phyloP scores from a whole-genome alignment of 2,888 invertebrate genomes.

The Leptopilina syphax region DNA sequence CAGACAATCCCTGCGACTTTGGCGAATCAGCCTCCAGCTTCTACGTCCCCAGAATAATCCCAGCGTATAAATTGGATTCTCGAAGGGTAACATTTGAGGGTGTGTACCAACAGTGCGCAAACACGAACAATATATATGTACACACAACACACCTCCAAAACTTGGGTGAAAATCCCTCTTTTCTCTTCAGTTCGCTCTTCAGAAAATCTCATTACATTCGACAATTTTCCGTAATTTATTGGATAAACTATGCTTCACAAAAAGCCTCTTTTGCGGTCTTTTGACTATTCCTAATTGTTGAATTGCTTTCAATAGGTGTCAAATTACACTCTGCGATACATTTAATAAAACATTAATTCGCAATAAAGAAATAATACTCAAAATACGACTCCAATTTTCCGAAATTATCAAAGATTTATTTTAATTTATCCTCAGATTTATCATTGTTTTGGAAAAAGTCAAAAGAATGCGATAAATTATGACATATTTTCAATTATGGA shows the following conservation, averaged over 20 bases:
- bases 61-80: slow-evolving; percentile 31
- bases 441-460: not conserved
- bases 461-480: not conserved
- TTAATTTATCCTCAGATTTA: not conserved
- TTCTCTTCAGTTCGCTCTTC: not conserved
- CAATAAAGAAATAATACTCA: no score
- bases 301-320: not conserved
- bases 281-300: not conserved
- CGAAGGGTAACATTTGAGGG: slow-evolving; percentile 1
- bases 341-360: no score
- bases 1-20: slow-evolving; percentile 39
- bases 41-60: slow-evolving; percentile 36
- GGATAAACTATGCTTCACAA: not conserved
- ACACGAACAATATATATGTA: not conserved
- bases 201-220: slow-evolving; percentile 27
- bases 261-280: not conserved
- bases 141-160: not conserved
- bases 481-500: not conserved
- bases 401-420: no score
- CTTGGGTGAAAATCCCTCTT: slow-evolving; percentile 35
- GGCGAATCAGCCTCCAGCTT: slow-evolving; percentile 51
- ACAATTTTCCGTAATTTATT: slow-evolving; percentile 28
- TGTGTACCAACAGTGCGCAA: not conserved
- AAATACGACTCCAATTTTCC: no score
- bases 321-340: not conserved